phyloP scores from a whole-genome alignment of 2,797 vertebrate genomes.

The Mustela erminea region DNA sequence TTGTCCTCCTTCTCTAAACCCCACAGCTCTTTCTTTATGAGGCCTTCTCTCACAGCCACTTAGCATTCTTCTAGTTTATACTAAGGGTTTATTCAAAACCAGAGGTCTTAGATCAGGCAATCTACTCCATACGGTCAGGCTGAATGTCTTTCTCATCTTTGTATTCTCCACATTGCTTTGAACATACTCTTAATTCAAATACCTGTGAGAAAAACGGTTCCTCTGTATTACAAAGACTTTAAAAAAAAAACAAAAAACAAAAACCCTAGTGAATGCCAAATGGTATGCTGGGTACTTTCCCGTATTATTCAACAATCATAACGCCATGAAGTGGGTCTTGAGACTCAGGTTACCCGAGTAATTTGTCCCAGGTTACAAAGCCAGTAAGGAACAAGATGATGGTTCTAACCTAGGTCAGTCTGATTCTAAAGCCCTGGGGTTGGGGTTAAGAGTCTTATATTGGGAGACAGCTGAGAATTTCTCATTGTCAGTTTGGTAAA shows the following conservation, averaged over 20 bases:
- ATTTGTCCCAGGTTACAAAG: neutral
- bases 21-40: neutral
- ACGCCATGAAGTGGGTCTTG: neutral
- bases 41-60: neutral
- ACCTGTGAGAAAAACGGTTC: neutral
- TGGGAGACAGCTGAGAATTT: neutral
- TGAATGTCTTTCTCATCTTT: neutral
- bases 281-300: neutral
- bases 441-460: neutral
- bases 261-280: neutral
- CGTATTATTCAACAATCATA: neutral
- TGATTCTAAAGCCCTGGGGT: neutral
- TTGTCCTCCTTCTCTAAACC: neutral
- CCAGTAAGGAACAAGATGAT: neutral
- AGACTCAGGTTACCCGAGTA: neutral
- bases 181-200: neutral
- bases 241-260: neutral
- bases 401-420: neutral
- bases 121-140: neutral
- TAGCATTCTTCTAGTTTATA: slow-evolving; percentile 31
- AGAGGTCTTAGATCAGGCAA: neutral
- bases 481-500: slow-evolving; percentile 47
- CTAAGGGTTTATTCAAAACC: neutral
- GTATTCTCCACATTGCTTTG: neutral
- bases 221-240: neutral